A percentile compares a stretch with the other conserved stretches of the same genome.
Conservation (phyloP, 1,140 invertebrate genomes). For the Phortica variegata region DNA sequence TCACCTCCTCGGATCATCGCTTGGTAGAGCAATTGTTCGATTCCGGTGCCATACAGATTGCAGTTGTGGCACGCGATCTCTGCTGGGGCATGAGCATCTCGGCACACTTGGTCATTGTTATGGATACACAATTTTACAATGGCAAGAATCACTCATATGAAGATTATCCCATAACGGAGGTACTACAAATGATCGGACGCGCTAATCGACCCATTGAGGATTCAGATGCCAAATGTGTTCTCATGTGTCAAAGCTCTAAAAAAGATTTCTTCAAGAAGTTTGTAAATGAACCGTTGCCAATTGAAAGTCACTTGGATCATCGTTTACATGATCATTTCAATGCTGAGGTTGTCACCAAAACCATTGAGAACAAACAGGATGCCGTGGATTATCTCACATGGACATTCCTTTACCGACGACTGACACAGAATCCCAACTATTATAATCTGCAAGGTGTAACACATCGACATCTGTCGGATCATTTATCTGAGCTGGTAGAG, state of each 20-base stretch:
- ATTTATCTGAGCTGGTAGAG: conserved; percentile 97
- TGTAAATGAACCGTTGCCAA: conserved; percentile 93
- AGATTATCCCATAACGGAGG: conserved; percentile 96
- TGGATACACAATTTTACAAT: conserved; percentile 98
- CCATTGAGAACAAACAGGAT: conserved; percentile 99
- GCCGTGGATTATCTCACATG: conserved; percentile 99
- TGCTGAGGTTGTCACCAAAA: conserved; percentile 99
- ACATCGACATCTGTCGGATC: conserved; percentile 95
- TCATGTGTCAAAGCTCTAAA: conserved; percentile 96
- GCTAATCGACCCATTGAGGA: conserved; percentile 89
- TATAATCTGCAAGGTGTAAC: conserved; percentile 97
- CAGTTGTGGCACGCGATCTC: conserved; percentile 86
- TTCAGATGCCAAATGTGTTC: conserved; percentile 92
- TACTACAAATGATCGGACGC: conserved; percentile 95
- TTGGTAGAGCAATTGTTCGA: conserved; percentile 92
- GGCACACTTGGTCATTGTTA: conserved; percentile 91
- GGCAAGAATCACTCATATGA: conserved; percentile 92
- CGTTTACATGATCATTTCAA: conserved; percentile 99
- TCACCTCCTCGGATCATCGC: conserved; percentile 78
- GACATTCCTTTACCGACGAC: conserved; percentile 95
- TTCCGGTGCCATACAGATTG: conserved; percentile 90
- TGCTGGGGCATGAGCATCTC: conserved; percentile 89
- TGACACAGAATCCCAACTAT: conserved; percentile 99
- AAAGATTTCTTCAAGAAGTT: conserved; percentile 99
- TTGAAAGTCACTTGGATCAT: conserved; percentile 98